phyloP scores from a whole-genome alignment of 2,797 vertebrate genomes.

The Enteromius anoplus region DNA sequence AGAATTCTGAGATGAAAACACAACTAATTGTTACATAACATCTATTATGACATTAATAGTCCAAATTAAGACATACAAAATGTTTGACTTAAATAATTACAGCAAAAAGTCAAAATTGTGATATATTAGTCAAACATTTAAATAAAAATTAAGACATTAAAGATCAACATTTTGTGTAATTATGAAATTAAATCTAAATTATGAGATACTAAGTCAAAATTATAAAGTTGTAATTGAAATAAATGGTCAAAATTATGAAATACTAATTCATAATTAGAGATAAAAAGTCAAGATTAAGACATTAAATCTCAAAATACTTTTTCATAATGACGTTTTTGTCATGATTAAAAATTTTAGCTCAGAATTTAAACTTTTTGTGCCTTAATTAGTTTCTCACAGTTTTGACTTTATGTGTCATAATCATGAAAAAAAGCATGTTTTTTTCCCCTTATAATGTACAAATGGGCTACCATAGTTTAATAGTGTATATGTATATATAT shows the following conservation, averaged over 20 bases:
- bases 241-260: background rate
- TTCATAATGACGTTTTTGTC: background rate
- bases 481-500: background rate
- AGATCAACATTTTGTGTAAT: background rate
- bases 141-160: background rate
- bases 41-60: background rate
- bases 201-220: background rate
- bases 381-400: background rate
- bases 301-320: background rate
- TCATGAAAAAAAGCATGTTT: background rate
- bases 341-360: background rate
- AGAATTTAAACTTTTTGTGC: background rate
- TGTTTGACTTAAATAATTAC: background rate
- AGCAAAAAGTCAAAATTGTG: background rate
- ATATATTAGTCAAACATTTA: background rate
- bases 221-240: background rate
- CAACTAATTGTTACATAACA: background rate
- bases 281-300: background rate
- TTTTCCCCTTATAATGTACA: background rate
- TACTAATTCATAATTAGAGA: background rate
- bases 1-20: background rate
- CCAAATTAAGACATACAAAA: background rate
- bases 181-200: background rate
- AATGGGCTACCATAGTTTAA: background rate
- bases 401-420: background rate